Conservation (phyloP, 1,140 invertebrate genomes). For the Neodiprion fabricii region DNA sequence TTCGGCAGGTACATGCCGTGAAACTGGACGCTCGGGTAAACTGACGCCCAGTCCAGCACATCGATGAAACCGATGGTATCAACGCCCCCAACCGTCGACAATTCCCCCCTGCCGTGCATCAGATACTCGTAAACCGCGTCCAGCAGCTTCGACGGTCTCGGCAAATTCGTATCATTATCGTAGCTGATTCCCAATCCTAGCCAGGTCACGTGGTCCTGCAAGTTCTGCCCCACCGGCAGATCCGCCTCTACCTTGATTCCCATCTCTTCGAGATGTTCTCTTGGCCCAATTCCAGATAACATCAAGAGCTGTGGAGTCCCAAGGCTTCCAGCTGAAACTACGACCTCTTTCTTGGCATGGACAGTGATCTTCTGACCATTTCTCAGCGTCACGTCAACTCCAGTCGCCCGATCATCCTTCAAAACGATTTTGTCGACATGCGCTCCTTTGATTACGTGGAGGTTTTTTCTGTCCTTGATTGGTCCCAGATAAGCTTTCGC, state of each 20-base stretch:
- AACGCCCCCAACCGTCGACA: slow-evolving; percentile 27
- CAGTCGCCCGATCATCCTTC: slow-evolving; percentile 51
- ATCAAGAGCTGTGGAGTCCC: slow-evolving; percentile 72
- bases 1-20: slow-evolving; percentile 31
- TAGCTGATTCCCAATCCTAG: slow-evolving; percentile 41
- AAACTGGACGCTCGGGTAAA: slow-evolving; percentile 50
- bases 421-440: slow-evolving; percentile 66
- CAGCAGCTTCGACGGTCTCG: slow-evolving; percentile 41
- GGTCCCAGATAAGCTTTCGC: slow-evolving; percentile 70
- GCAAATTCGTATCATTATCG: slow-evolving; percentile 53
- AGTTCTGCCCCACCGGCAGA: slow-evolving; percentile 69
- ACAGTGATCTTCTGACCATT: slow-evolving; percentile 49
- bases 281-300: slow-evolving; percentile 77
- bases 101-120: slow-evolving; percentile 32
- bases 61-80: slow-evolving; percentile 46
- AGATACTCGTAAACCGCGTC: slow-evolving; percentile 47
- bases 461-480: slow-evolving; percentile 67
- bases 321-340: slow-evolving; percentile 69
- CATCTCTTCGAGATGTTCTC: slow-evolving; percentile 67
- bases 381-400: slow-evolving; percentile 58
- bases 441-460: slow-evolving; percentile 71
- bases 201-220: slow-evolving; percentile 70
- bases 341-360: slow-evolving; percentile 66
- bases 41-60: slow-evolving; percentile 34
- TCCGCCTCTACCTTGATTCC: slow-evolving; percentile 64